Percentiles rank a stretch among this genome's conserved stretches.
phyloP scores from a whole-genome alignment of 30 jellyfish, hydroid and myxozoan species.

The Chironex yamaguchii region DNA sequence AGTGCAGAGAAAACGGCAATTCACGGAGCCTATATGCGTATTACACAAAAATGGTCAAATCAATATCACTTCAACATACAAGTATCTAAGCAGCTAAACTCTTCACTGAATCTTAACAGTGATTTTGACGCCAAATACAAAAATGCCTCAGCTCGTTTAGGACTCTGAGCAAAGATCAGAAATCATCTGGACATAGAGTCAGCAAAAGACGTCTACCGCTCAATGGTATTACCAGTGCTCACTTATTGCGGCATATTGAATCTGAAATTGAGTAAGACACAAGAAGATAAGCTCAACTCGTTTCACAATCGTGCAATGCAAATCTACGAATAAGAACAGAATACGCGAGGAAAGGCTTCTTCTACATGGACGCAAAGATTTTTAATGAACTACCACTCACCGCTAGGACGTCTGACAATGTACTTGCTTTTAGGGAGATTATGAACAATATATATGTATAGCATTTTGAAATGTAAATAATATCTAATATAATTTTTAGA shows the following conservation, averaged over 20 bases:
- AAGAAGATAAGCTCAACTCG: constrained; percentile 63
- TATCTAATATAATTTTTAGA: too few species aligned
- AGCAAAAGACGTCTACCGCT: constrained; percentile 58
- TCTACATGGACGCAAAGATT: constrained; percentile 42
- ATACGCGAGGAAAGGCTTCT: constrained; percentile 59
- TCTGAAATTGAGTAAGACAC: constrained; percentile 60
- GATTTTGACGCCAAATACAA: constrained; percentile 68
- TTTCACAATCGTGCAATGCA: constrained; percentile 71
- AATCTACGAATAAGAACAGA: constrained; percentile 34
- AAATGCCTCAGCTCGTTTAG: constrained; percentile 73
- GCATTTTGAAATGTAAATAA: too few species aligned
- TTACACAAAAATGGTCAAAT: constrained; percentile 50
- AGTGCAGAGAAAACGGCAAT: constrained; percentile 44
- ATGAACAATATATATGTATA: constrained; percentile 10
- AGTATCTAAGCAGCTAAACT: constrained; percentile 67
- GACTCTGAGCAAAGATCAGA: constrained; percentile 60
- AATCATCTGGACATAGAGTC: constrained; percentile 52
- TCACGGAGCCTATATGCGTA: constrained; percentile 22
- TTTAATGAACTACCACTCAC: constrained; percentile 37
- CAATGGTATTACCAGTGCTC: constrained; percentile 66
- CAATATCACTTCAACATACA: constrained; percentile 63
- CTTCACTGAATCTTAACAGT: constrained; percentile 63
- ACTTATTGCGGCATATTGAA: constrained; percentile 69
- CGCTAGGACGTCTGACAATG: constrained; percentile 45
- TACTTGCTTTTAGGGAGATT: constrained; percentile 7